These are phyloP conservation scores for Aphis gossypii DNA, from an alignment of 1,140 invertebrate genomes.

Conservation along the genomic window DNA sequence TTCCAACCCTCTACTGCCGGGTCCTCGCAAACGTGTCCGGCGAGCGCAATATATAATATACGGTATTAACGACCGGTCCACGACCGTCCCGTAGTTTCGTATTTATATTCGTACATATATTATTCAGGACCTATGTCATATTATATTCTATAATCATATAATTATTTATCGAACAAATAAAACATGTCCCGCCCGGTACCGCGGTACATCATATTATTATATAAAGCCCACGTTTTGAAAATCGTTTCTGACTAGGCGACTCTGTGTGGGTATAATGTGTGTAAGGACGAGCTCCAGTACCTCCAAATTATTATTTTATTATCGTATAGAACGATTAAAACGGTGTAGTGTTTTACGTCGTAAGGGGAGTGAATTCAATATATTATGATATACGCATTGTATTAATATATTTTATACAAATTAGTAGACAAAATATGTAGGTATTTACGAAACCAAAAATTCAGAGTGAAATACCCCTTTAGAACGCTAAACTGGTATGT, in stretches of 20 bases:
- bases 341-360: neutral
- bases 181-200: neutral
- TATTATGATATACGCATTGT: neutral
- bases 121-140: neutral
- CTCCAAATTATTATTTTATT: neutral
- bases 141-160: neutral
- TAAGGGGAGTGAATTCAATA: neutral
- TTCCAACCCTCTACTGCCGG: neutral
- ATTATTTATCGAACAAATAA: conserved; percentile 52
- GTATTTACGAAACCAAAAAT: neutral
- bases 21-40: neutral
- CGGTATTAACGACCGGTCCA: conserved; percentile 26
- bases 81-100: neutral
- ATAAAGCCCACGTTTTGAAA: conserved; percentile 3
- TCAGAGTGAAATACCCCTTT: too few species aligned
- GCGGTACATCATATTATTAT: neutral
- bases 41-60: neutral
- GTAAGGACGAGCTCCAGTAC: neutral
- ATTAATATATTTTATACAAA: neutral
- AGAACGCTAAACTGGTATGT: too few species aligned
- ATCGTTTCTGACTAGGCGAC: neutral
- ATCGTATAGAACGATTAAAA: neutral
- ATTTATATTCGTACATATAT: neutral
- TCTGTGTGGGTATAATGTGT: neutral
- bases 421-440: neutral